These are phyloP conservation scores for Chiloscyllium punctatum DNA, from an alignment of 2,797 vertebrate genomes.

Conservation along the genomic window DNA sequence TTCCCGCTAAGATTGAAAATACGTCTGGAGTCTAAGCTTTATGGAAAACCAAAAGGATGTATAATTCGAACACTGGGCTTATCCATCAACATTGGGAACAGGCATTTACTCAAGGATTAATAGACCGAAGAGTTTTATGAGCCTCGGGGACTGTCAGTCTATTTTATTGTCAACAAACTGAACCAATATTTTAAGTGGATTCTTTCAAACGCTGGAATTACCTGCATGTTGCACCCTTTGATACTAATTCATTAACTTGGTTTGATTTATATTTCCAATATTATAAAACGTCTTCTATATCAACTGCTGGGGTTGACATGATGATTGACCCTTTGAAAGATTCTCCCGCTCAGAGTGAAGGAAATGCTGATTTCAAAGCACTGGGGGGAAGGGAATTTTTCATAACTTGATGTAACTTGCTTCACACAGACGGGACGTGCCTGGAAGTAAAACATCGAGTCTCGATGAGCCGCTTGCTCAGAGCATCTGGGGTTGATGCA, in stretches of 20 bases:
- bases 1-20: not conserved
- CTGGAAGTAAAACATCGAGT: not conserved
- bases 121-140: not conserved
- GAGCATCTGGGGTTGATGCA: not conserved
- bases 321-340: not conserved
- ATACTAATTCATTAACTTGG: not conserved
- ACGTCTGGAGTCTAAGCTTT: not conserved
- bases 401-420: not conserved
- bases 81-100: not conserved
- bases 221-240: not conserved
- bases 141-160: not conserved
- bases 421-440: not conserved
- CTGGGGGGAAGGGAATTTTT: not conserved
- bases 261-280: not conserved
- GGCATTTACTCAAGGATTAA: not conserved
- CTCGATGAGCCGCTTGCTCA: not conserved
- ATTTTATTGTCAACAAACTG: not conserved
- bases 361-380: not conserved
- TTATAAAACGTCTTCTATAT: not conserved
- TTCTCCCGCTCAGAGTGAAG: not conserved
- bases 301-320: not conserved
- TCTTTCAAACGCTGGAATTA: not conserved
- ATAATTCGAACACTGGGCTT: not conserved
- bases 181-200: not conserved
- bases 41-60: not conserved